These are phyloP conservation scores for Gibbula magus DNA, from an alignment of 2,888 invertebrate species.

Conservation along the genomic window DNA sequence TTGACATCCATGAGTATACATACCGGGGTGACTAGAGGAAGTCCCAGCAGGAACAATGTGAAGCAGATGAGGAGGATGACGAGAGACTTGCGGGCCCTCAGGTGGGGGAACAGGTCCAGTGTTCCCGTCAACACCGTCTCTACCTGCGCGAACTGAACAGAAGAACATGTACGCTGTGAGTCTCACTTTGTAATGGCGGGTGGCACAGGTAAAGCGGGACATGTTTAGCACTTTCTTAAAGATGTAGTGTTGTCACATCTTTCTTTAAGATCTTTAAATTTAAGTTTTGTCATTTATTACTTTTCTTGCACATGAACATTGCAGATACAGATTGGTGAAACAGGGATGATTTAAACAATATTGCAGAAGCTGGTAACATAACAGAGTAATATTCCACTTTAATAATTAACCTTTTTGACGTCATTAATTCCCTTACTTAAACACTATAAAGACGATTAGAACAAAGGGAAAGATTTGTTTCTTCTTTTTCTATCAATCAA, in stretches of 20 bases:
- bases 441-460: no score
- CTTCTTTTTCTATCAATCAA: no score
- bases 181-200: no score
- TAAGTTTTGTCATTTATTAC: neutral
- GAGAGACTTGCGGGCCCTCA: conserved; percentile 73
- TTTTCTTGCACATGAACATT: no score
- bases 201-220: neutral
- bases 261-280: neutral
- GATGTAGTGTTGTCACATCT: neutral
- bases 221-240: neutral
- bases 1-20: conserved; percentile 37
- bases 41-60: conserved; percentile 62
- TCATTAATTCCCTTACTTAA: no score
- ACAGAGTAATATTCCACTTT: no score
- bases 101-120: conserved; percentile 70
- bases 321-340: no score
- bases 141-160: conserved; percentile 73
- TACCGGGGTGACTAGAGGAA: conserved; percentile 66
- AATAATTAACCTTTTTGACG: no score
- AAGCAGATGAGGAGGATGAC: conserved; percentile 58
- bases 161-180: neutral
- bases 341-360: no score
- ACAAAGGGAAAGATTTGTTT: no score
- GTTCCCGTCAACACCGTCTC: conserved; percentile 74
- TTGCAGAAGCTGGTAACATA: no score